Evolutionary conservation across 1,140 invertebrate species (phyloP), one percentile per base, ranked within the genome.

Genomic region (Alviniconcha marisindica): DNA sequence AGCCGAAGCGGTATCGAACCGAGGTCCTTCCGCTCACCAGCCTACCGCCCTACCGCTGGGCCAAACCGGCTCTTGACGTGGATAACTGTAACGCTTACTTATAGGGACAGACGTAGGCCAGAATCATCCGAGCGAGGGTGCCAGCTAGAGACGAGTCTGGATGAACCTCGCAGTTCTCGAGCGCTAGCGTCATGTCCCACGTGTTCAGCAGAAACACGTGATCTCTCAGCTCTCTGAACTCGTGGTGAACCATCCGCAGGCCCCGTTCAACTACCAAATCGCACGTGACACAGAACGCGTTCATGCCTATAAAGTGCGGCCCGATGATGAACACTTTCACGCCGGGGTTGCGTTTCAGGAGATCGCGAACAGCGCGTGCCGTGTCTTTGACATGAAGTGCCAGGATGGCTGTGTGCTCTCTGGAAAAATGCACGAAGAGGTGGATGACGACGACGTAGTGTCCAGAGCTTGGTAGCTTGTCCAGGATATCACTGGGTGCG

Each of bases 161-260:
- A 42, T 84, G 83, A 73, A 73, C 5, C 14, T 36, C 33, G n/a
- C 15, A 31, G 66, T 84, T 84, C 36, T 79, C 77, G 18, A 18
- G 54, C 42, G 83, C 83, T 2, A 80, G 33, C 24, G 77, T 84
- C 83, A 84, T 84, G 48, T 84, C 83, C 83, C 77, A 71, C 76
- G 69, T 38, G 28, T 84, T 77, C 42, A 84, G 60, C 44, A 71
- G 74, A 1, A 80, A 21, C n/a, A 84, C 77, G 31, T 42, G 56
- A 21, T 80, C 66, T 42, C n/a, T 36, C 36, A 84, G 44, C 3
- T 31, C 31, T 36, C 69, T 31, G 77, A 84, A 84, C 44, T 79
- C 83, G 12, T 28, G 33, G 48, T 44, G 15, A 14, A 73, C 28
- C 21, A 84, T 31, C 18, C 48, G n/a, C 21, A 77, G 63, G n/a